phyloP scores from a whole-genome alignment of 2,888 invertebrate genomes.

The Sussaba pulchella region DNA sequence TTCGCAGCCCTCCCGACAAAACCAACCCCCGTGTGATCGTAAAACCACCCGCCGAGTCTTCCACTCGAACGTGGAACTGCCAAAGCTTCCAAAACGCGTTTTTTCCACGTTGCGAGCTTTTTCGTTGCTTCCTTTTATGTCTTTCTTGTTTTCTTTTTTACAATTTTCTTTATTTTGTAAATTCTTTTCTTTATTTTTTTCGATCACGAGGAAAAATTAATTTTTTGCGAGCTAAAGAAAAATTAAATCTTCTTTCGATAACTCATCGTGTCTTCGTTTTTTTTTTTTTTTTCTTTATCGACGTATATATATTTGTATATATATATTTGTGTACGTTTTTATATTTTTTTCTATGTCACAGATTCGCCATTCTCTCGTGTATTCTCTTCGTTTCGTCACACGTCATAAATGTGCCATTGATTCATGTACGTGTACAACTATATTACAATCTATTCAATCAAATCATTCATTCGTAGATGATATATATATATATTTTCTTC shows the following conservation, averaged over 20 bases:
- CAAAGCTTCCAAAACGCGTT: slow-evolving; percentile 27
- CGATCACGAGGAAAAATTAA: too few relatives aligned
- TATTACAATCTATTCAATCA: slow-evolving; percentile 20
- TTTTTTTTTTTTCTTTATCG: background rate
- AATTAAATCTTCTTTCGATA: too few relatives aligned
- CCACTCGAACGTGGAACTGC: slow-evolving; percentile 17
- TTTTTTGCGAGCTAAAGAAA: too few relatives aligned
- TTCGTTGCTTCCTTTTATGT: slow-evolving; percentile 14
- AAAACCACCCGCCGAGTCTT: slow-evolving; percentile 24
- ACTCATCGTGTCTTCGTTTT: background rate
- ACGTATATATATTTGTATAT: too few relatives aligned
- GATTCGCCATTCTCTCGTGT: background rate
- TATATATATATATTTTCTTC: background rate
- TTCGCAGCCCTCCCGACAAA: too few relatives aligned
- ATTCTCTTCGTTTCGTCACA: slow-evolving; percentile 1
- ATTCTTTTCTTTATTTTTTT: too few relatives aligned
- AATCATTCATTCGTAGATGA: slow-evolving; percentile 31
- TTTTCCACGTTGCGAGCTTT: background rate
- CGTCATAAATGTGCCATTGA: background rate
- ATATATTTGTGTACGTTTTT: too few relatives aligned
- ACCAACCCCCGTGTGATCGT: slow-evolving; percentile 24
- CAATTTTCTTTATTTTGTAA: too few relatives aligned
- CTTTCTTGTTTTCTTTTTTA: too few relatives aligned
- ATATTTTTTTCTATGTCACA: background rate
- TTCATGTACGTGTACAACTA: slow-evolving; percentile 34